Evolutionary conservation across 1,140 invertebrate genomes (phyloP).

Genomic region (Yoshiicerus persimilis): DNA sequence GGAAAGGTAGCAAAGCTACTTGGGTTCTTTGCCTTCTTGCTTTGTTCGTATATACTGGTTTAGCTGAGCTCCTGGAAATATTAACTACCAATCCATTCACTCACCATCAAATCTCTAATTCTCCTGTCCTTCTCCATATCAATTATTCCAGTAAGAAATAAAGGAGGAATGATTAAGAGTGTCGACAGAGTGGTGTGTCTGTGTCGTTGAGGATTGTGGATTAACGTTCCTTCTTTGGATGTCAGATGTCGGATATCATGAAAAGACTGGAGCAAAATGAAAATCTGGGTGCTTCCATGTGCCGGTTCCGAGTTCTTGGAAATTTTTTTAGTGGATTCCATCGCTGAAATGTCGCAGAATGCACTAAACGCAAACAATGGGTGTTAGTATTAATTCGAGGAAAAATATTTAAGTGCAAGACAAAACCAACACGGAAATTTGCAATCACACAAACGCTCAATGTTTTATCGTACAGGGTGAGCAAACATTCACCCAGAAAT

Average conservation of each 20-base stretch:
- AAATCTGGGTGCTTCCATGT: background rate
- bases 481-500: background rate
- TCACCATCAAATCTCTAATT: background rate
- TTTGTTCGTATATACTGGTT: background rate
- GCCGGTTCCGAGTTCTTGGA: background rate
- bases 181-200: no score
- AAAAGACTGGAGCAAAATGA: background rate
- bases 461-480: background rate
- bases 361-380: background rate
- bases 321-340: background rate
- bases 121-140: background rate
- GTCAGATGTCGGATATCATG: background rate
- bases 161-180: no score
- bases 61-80: background rate
- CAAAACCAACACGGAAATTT: background rate
- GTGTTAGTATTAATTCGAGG: slow-evolving; percentile 2
- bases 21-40: background rate
- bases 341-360: background rate
- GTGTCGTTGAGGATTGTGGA: no score
- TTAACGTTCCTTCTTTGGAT: background rate
- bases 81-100: no score
- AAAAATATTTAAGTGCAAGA: background rate
- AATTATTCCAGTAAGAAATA: no score
- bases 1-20: slow-evolving; percentile 7
- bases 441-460: background rate